phyloP scores from a whole-genome alignment of 2,113 vertebrate genomes.

The Pandion haliaetus region DNA sequence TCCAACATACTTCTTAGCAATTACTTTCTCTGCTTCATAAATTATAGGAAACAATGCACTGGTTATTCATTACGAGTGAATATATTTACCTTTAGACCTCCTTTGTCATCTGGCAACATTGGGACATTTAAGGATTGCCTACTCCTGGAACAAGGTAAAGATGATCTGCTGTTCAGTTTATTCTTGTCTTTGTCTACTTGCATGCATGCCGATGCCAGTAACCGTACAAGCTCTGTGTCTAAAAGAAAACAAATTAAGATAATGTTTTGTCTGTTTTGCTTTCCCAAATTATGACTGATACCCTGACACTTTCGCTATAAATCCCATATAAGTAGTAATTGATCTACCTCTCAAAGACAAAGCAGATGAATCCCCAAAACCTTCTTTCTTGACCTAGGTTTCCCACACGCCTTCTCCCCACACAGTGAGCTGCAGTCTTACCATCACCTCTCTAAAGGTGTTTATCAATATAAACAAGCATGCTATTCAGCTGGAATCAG shows the following conservation, averaged over 20 bases:
- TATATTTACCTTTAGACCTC: constrained; percentile 87
- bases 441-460: not conserved
- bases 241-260: not conserved
- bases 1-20: not conserved
- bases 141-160: constrained; percentile 75
- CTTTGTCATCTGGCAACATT: constrained; percentile 88
- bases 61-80: not conserved
- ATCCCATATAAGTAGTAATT: not conserved
- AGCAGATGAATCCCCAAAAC: not conserved
- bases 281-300: not conserved
- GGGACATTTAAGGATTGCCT: constrained; percentile 82
- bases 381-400: not conserved
- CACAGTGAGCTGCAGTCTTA: not conserved
- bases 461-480: not conserved
- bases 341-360: not conserved
- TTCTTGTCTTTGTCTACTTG: constrained; percentile 89
- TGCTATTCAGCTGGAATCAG: not conserved
- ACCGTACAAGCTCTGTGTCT: constrained; percentile 95
- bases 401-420: not conserved
- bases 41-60: not conserved
- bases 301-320: not conserved
- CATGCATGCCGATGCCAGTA: constrained; percentile 97
- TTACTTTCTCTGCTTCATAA: not conserved
- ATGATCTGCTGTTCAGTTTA: constrained; percentile 75
- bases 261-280: not conserved